Base-by-base conservation (phyloP, 2,113 vertebrate genomes). In the Salvelinus namaycush region DNA sequence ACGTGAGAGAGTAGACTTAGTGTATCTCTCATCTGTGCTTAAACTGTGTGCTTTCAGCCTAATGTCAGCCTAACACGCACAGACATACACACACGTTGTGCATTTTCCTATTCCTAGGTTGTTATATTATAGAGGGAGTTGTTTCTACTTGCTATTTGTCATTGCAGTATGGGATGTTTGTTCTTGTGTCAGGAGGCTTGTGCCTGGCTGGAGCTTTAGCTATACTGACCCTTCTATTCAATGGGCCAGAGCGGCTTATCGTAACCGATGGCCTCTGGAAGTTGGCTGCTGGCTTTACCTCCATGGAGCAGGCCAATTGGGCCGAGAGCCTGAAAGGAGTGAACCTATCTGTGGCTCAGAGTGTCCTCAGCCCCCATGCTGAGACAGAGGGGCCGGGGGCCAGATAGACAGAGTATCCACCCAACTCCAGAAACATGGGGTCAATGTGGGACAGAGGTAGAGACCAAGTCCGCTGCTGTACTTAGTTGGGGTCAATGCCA, bases 211-310 rank as follows among this genome's bases (percentile, higher is more conserved):
- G 39, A 44, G 8, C 39, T 9, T 44, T 7, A 44, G 39, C 2
- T 44, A 44, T 2, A 11, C 39, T 11, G 39, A 44, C 39, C 39
- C 8, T 44, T 44, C 39, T 44, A 6, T 44, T 44, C 39, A 24
- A 76, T 73, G 86, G 83, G 70, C 80, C 85, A 75, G 66, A 87
- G 80, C 72, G 66, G 86, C 85, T 88, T 78, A 82, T n/a, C 27
- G 75, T 88, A 75, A 90, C 78, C 81, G 79, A 83, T 87, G 75
- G 80, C 86, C 82, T 71, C 84, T 64, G 78, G 80, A 81, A 76
- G 75, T 62, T 57, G 68, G 16, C 81, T 51, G 76, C 80, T 85
- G 76, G 72, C 76, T 87, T 78, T 81, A 26, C 83, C 81, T 83
- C 84, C 39, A 76, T 80, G 69, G 75, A 76, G 83, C 83, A 80